Evolutionary conservation across 2,888 invertebrate species (phyloP), one percentile per base, ranked within the genome.

Genomic region (Cylloceria caligata): DNA sequence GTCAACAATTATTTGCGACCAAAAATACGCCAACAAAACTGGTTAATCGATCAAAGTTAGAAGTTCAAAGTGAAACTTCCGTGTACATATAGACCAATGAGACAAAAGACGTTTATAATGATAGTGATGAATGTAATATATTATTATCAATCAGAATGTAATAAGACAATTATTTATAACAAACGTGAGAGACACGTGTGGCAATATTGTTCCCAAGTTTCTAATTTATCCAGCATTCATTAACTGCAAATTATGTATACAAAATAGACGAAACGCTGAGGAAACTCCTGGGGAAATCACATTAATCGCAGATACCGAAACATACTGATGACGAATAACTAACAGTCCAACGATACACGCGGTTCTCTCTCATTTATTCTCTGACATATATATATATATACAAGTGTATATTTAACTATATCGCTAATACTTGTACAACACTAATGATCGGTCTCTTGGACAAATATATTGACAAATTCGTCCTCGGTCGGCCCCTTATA

Each of bases 381-480:
- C 21, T n/a, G 30, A 16, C 72, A 13, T 60, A 49, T 9, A 9
- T 9, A 42, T 42, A 39, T n/a, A 9, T 9, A 42, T 42, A 39
- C 19, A 62, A 30, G 67, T 67, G 69, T 67, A 39, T 24, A 39
- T 75, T 34, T 39, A 65, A 39, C 24, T 42, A 30, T 42, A 65
- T 55, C 55, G 55, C 19, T 49, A 30, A 67, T 55, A 36, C 6
- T 9, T 36, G 42, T n/a, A 4, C 16, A 45, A 67, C 52, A 27
- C 72, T 45, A 72, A 55, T 72, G 62, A 45, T 11, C 27, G 6
- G 24, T 62, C 21, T 21, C 45, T 45, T 47, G 62, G 47, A 57
- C 69, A 77, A 52, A 69, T 80, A 76, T 76, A 77, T 76, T 67
- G 52, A 60, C 80, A 45, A 57, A 36, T 52, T 36, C 68, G 64